Percentiles rank a stretch among this genome's conserved stretches.
Evolutionary conservation across 2,113 vertebrate species (phyloP).

Genomic region (Coptodon bakossiorum): DNA sequence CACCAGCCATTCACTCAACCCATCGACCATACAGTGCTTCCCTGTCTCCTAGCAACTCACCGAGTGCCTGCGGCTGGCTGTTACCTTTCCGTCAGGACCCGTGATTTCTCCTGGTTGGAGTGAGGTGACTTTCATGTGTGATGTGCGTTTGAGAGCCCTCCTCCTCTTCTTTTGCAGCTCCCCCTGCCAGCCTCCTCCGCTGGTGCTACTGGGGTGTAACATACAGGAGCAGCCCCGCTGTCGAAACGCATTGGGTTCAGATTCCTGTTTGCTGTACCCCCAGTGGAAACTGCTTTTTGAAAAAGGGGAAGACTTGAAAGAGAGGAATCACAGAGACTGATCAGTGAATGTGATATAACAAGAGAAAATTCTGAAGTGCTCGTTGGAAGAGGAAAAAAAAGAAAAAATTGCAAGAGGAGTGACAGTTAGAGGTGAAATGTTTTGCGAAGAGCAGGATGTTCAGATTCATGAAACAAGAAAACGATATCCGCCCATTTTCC

Average conservation of each 20-base stretch:
- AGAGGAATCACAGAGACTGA: constrained; percentile 59
- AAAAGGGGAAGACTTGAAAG: constrained; percentile 63
- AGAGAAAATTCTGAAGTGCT: constrained; percentile 49
- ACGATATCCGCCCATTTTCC: neutral
- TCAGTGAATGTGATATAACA: constrained; percentile 54
- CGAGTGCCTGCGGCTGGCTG: constrained; percentile 51
- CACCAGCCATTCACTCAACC: constrained; percentile 40
- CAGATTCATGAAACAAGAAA: neutral
- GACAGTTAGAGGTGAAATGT: constrained; percentile 11
- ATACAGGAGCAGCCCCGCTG: constrained; percentile 50
- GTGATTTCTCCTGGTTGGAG: constrained; percentile 59
- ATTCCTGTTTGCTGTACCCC: constrained; percentile 53
- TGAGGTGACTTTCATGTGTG: constrained; percentile 68
- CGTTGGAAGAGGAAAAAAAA: neutral
- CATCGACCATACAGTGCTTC: constrained; percentile 32
- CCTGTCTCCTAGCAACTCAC: constrained; percentile 69
- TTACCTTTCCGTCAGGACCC: constrained; percentile 64
- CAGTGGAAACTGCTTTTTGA: constrained; percentile 59
- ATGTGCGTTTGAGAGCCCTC: constrained; percentile 51
- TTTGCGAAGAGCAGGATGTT: constrained; percentile 1
- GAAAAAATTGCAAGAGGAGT: neutral
- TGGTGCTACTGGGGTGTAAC: constrained; percentile 50
- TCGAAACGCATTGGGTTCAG: constrained; percentile 64
- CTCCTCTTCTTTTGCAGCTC: neutral
- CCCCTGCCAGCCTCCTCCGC: neutral